phyloP scores from a whole-genome alignment of 2,888 invertebrate genomes.

The Phanerotoma sp. region DNA sequence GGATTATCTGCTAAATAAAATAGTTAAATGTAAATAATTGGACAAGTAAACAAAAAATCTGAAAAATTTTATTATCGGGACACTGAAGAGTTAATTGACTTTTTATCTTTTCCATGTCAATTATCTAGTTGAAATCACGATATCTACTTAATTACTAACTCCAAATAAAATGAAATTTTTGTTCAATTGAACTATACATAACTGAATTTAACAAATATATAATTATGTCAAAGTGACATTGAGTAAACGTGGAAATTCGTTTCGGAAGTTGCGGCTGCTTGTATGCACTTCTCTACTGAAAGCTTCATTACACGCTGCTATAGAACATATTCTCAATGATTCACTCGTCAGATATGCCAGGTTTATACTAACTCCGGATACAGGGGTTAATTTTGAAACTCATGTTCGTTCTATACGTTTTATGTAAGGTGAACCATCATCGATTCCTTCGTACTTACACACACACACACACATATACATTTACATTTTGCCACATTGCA shows the following conservation, averaged over 20 bases:
- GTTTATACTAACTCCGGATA: conserved; percentile 10
- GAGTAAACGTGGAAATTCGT: conserved; percentile 17
- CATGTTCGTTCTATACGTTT: conserved; percentile 3
- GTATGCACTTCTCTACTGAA: conserved; percentile 12
- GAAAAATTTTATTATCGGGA: too few species aligned
- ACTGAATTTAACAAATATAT: conserved; percentile 16
- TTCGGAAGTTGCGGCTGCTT: conserved; percentile 15
- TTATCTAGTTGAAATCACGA: background rate
- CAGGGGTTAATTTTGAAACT: conserved; percentile 11
- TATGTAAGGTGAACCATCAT: conserved; percentile 2
- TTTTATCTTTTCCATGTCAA: too few species aligned
- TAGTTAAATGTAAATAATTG: too few species aligned
- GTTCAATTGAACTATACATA: background rate
- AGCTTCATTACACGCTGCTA: conserved; percentile 14
- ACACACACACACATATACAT: too few species aligned
- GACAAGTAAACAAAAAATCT: too few species aligned
- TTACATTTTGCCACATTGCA: too few species aligned
- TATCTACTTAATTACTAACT: conserved; percentile 5
- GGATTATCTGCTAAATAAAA: too few species aligned
- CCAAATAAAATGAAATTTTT: background rate
- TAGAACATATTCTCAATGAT: background rate
- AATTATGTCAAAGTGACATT: conserved; percentile 23
- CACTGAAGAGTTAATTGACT: too few species aligned
- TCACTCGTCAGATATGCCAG: conserved; percentile 1
- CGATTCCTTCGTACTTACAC: background rate